These are phyloP conservation scores for Lycodopsis pacificus DNA, from an alignment of 2,797 vertebrate genomes.

Conservation along the genomic window DNA sequence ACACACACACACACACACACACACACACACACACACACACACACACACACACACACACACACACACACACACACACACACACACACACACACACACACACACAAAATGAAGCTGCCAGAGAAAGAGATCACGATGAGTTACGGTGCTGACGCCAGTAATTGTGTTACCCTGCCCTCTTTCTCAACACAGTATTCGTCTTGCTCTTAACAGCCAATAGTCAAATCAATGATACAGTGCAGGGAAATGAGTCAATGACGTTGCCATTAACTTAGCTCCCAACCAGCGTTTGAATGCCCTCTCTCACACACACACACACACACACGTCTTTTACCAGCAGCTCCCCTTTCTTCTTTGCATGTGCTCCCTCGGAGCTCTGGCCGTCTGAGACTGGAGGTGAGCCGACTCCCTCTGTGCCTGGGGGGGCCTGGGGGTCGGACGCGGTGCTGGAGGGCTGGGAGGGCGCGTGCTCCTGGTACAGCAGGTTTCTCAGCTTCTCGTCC, in stretches of 20 bases:
- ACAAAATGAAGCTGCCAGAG: constrained; percentile 30
- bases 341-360: constrained; percentile 73
- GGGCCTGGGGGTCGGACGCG: constrained; percentile 65
- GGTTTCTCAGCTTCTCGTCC: constrained; percentile 94
- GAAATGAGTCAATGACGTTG: constrained; percentile 28
- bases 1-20: constrained; percentile 40
- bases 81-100: constrained; percentile 21
- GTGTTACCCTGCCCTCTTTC: constrained; percentile 28
- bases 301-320: constrained; percentile 1
- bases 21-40: constrained; percentile 38
- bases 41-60: constrained; percentile 27
- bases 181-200: constrained; percentile 42
- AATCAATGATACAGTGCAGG: constrained; percentile 44
- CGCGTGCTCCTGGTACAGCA: constrained; percentile 89
- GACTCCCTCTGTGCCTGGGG: constrained; percentile 78
- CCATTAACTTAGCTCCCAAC: constrained; percentile 34
- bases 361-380: constrained; percentile 78
- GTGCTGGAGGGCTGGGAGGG: constrained; percentile 71
- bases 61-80: constrained; percentile 27
- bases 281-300: constrained; percentile 1
- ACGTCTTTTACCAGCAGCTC: constrained; percentile 81
- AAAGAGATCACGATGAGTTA: constrained; percentile 34
- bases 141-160: constrained; percentile 33
- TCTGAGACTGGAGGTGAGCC: constrained; percentile 79
- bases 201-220: constrained; percentile 50